A percentile compares a stretch with the other conserved stretches of the same genome.
These are phyloP conservation scores for Bucorvus abyssinicus DNA, from an alignment of 2,797 vertebrate genomes.

Conservation along the genomic window DNA sequence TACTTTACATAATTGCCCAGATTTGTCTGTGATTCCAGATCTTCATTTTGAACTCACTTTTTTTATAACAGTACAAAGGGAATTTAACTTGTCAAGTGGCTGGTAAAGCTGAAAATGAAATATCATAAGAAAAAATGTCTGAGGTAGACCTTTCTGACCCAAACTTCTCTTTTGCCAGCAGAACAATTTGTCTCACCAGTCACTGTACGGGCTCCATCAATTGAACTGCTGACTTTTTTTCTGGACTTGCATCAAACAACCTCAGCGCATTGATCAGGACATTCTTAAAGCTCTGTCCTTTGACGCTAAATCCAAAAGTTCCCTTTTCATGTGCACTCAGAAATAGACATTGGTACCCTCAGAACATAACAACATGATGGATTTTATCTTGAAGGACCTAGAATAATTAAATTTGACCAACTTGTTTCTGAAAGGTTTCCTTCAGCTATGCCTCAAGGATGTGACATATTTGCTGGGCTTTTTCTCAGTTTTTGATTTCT, in stretches of 20 bases:
- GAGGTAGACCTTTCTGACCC: conserved; percentile 68
- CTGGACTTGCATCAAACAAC: conserved; percentile 71
- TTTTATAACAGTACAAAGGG: conserved; percentile 65
- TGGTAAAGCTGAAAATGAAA: conserved; percentile 74
- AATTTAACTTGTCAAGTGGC: conserved; percentile 68
- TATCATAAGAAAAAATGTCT: conserved; percentile 72
- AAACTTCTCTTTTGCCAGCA: conserved; percentile 57
- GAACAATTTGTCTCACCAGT: conserved; percentile 73
- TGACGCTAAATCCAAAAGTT: conserved; percentile 70
- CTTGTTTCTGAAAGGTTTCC: conserved; percentile 70
- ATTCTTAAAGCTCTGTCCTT: conserved; percentile 72
- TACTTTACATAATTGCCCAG: conserved; percentile 57
- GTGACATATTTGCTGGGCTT: conserved; percentile 57
- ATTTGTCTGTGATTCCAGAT: conserved; percentile 41
- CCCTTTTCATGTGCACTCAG: conserved; percentile 60
- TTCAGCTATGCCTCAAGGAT: conserved; percentile 70
- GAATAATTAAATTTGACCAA: conserved; percentile 72
- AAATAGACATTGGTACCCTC: conserved; percentile 70
- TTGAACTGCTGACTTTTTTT: conserved; percentile 64
- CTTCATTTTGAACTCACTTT: conserved; percentile 60
- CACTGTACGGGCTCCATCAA: conserved; percentile 67
- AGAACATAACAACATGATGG: conserved; percentile 43
- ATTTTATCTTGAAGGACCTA: conserved; percentile 72
- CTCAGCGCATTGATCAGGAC: conserved; percentile 67
- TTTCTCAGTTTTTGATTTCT: conserved; percentile 60